Percentiles rank a stretch among this genome's conserved stretches.
Evolutionary conservation across 2,797 vertebrate species (phyloP).

Genomic region (Melanotaenia trifasciata): DNA sequence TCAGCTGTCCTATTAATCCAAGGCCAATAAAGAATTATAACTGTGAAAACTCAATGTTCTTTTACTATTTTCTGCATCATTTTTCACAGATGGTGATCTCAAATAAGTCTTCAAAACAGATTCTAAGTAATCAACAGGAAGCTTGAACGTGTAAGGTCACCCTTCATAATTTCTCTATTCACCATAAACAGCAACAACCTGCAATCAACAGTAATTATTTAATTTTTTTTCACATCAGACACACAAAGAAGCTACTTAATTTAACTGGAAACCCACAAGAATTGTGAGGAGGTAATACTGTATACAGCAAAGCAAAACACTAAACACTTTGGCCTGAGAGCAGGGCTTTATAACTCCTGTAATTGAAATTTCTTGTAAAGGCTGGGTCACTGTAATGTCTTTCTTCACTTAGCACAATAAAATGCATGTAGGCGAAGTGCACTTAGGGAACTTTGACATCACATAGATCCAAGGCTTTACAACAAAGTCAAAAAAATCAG

Average conservation of each 20-base stretch:
- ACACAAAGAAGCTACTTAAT: conserved; percentile 6
- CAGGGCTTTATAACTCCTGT: too few species aligned
- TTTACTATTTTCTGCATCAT: conserved; percentile 4
- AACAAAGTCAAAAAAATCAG: not conserved
- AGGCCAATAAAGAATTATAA: conserved; percentile 12
- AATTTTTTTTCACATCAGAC: not conserved
- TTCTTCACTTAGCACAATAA: conserved; percentile 20
- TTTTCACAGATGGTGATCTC: not conserved
- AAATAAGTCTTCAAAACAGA: not conserved
- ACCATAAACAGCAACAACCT: not conserved
- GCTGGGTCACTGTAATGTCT: conserved; percentile 13
- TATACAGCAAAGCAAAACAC: conserved; percentile 9
- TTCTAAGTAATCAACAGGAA: conserved; percentile 11
- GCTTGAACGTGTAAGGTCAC: not conserved
- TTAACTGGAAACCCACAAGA: not conserved
- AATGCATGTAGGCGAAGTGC: conserved; percentile 3
- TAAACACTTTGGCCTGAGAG: conserved; percentile 4
- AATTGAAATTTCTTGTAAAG: conserved; percentile 39
- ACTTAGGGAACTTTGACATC: conserved; percentile 15
- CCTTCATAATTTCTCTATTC: not conserved
- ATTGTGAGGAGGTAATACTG: not conserved
- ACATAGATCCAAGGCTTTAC: not conserved
- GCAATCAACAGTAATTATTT: conserved; percentile 13
- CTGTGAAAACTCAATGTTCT: not conserved
- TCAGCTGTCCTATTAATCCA: not conserved